Evolutionary conservation across 2,888 invertebrate species (phyloP).

Genomic region (Hirtodrosophila duncani): DNA sequence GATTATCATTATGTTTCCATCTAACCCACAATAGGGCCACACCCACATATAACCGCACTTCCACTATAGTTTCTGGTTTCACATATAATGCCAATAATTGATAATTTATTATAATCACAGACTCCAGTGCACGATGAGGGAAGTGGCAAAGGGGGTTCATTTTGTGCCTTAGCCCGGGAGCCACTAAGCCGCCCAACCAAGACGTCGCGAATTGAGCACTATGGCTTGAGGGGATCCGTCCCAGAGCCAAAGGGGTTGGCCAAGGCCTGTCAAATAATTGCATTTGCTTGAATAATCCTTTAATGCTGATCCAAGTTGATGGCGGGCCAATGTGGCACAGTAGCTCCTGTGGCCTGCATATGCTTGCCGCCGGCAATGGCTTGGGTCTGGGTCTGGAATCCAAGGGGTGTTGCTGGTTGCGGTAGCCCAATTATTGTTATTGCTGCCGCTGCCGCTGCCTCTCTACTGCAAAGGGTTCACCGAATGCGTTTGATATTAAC

Average conservation of each 20-base stretch:
- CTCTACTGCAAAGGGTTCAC: slow-evolving; percentile 74
- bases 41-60: slow-evolving; percentile 34
- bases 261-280: slow-evolving; percentile 74
- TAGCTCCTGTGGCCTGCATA: slow-evolving; percentile 8
- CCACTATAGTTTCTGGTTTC: not conserved
- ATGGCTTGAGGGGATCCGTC: slow-evolving; percentile 15
- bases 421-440: slow-evolving; percentile 66
- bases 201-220: slow-evolving; percentile 33
- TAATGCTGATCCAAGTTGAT: slow-evolving; percentile 77
- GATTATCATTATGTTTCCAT: slow-evolving; percentile 57
- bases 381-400: not conserved
- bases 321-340: slow-evolving; percentile 36
- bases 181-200: slow-evolving; percentile 13
- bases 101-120: slow-evolving; percentile 70
- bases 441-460: too few relatives aligned
- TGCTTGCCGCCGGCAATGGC: slow-evolving; percentile 22
- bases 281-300: slow-evolving; percentile 78
- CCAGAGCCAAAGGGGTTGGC: slow-evolving; percentile 17
- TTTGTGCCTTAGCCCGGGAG: slow-evolving; percentile 6
- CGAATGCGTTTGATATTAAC: slow-evolving; percentile 77
- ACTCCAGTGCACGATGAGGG: slow-evolving; percentile 16
- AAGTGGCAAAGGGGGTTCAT: not conserved
- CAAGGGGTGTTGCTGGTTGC: slow-evolving; percentile 57
- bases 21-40: slow-evolving; percentile 22
- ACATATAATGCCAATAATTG: slow-evolving; percentile 66